These are phyloP conservation scores for Trissolcus japonicus DNA, from an alignment of 2,888 invertebrate species.

Conservation along the genomic window DNA sequence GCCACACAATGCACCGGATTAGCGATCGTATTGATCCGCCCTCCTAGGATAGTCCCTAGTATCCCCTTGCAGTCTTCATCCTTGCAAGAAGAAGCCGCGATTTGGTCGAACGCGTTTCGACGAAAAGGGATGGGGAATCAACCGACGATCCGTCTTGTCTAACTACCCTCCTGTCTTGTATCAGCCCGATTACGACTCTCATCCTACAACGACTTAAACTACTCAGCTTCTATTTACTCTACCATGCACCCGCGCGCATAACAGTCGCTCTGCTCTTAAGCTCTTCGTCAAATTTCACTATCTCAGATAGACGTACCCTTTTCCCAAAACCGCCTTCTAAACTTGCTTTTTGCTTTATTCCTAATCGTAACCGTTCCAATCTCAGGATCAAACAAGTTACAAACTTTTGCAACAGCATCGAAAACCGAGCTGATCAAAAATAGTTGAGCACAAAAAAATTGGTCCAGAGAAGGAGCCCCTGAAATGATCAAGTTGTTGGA, in stretches of 20 bases:
- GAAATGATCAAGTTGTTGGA: constrained; percentile 21
- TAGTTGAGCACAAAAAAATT: background rate
- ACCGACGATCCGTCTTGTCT: constrained; percentile 51
- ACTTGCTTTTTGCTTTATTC: too few relatives aligned
- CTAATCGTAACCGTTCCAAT: too few relatives aligned
- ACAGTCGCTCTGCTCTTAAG: constrained; percentile 9
- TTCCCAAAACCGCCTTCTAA: too few relatives aligned
- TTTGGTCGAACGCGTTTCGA: constrained; percentile 62
- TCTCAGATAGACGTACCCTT: too few relatives aligned
- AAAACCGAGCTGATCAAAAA: background rate
- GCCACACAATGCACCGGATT: constrained; percentile 76
- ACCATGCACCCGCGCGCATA: constrained; percentile 16
- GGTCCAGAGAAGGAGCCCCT: background rate
- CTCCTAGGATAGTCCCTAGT: constrained; percentile 73
- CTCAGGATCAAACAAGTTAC: background rate
- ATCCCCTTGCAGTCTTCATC: constrained; percentile 58
- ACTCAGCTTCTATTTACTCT: constrained; percentile 25
- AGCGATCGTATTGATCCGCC: constrained; percentile 77
- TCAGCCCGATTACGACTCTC: constrained; percentile 22
- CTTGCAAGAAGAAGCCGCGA: constrained; percentile 59
- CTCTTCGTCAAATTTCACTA: too few relatives aligned
- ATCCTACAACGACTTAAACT: constrained; percentile 31
- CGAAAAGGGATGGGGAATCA: constrained; percentile 50
- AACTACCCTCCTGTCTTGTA: constrained; percentile 40
- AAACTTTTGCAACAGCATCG: background rate